Percentiles rank a stretch among this genome's conserved stretches.
Evolutionary conservation across 37 sponge, comb jelly and placozoan genomes (phyloP).

Genomic region (Spongilla lacustris): DNA sequence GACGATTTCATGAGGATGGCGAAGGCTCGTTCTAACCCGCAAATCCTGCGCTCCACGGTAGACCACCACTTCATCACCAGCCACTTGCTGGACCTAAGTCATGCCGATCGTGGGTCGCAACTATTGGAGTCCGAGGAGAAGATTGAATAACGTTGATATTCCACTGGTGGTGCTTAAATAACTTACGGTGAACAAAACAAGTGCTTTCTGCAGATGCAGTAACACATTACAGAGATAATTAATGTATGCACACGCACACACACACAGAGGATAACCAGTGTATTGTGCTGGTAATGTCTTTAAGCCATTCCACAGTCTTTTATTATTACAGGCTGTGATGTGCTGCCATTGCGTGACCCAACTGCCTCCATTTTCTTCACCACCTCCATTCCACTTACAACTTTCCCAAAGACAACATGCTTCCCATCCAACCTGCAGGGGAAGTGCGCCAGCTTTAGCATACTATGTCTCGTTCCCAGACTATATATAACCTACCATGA

Average conservation of each 20-base stretch:
- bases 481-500: slow-evolving; percentile 39
- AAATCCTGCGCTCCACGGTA: slow-evolving; percentile 78
- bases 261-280: too few species aligned
- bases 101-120: neutral
- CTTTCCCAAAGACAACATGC: slow-evolving; percentile 92
- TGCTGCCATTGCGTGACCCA: slow-evolving; percentile 79
- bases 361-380: slow-evolving; percentile 70
- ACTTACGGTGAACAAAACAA: too few species aligned
- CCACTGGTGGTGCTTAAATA: too few species aligned
- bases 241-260: too few species aligned
- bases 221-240: too few species aligned
- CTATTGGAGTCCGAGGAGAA: neutral
- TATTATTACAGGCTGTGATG: slow-evolving; percentile 79
- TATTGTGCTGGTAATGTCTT: too few species aligned
- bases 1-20: slow-evolving; percentile 80
- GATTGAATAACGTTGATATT: too few species aligned
- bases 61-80: slow-evolving; percentile 28
- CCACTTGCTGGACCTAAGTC: slow-evolving; percentile 9
- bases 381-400: slow-evolving; percentile 75
- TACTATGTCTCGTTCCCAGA: too few species aligned
- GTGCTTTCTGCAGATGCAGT: too few species aligned
- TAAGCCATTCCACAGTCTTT: slow-evolving; percentile 79
- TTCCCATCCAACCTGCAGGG: slow-evolving; percentile 71
- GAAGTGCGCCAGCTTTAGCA: neutral
- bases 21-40: slow-evolving; percentile 84